Base-by-base conservation (phyloP, 2,888 invertebrate species). In the Scaptomyza reducta region DNA sequence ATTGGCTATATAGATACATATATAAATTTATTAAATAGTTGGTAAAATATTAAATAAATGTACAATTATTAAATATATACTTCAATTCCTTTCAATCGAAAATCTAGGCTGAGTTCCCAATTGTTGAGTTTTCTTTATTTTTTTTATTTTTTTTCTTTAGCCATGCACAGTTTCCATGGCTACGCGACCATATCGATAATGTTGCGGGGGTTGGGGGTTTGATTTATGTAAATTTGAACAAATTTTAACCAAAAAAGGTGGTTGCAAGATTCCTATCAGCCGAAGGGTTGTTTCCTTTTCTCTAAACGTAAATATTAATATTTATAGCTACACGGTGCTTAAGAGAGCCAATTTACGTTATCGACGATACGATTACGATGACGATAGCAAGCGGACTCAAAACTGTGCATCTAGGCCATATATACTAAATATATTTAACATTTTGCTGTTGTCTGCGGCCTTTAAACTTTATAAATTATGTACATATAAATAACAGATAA, bases 401-500 rank as follows among this genome's bases (percentile, higher is more conserved):
- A 56, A 57, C 67, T 44, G 14, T 33, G 54, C 73, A 57, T 38
- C 50, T 63, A 33, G 50, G 50, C 63, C 64, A 22, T 35, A 41
- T 46, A 29, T 40, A 50, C n/a, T 14, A 9, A 9, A n/a, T 55
- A 73, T 47, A 54, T 60, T 46, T 53, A 58, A 81, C 51, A 63
- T 42, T 56, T 62, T 31, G 49, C 49, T 55, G 55, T 35, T 27
- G 41, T 42, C 54, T 14, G 40, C 40, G 54, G 38, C 57, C 45
- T 74, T 60, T 53, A 58, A 57, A 74, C 55, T 82, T 61, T 64
- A 67, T 74, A 65, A 70, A 63, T 63, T 73, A 79, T 79, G 55
- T 79, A 86, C 75, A 74, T 42, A 64, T 38, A 44, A 54, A 58
- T 49, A 82, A 63, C 47, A 70, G 53, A 65, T 53, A 50, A 58